Percentiles rank a stretch among this genome's conserved stretches.
Conservation (phyloP, 2,113 vertebrate species). For the Noctilio leporinus region DNA sequence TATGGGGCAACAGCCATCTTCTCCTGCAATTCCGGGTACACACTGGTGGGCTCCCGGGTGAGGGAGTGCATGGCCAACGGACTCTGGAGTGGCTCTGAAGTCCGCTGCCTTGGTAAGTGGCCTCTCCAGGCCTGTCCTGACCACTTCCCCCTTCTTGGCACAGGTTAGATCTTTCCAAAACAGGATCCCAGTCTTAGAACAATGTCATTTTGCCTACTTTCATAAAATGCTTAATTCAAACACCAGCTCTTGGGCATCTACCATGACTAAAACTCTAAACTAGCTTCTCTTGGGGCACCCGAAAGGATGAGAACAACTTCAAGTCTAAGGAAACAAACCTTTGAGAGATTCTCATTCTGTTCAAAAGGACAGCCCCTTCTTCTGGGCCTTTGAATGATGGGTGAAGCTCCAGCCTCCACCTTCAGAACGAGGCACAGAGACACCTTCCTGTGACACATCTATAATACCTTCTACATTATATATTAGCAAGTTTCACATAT, state of each 20-base stretch:
- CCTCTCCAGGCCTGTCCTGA: neutral
- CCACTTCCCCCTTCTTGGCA: neutral
- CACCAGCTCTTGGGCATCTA: neutral
- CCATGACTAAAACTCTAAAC: neutral
- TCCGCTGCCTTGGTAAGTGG: conserved; percentile 91
- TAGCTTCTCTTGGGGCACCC: neutral
- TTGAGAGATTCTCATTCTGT: neutral
- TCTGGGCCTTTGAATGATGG: neutral
- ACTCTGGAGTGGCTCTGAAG: conserved; percentile 95
- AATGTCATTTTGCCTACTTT: neutral
- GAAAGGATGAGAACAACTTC: neutral
- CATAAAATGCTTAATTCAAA: neutral
- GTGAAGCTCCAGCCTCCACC: neutral
- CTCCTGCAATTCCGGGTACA: conserved; percentile 97
- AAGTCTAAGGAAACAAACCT: neutral
- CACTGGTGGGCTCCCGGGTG: conserved; percentile 93
- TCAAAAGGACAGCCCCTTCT: neutral
- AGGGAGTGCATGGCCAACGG: conserved; percentile 97
- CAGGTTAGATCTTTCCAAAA: neutral
- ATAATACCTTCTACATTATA: neutral
- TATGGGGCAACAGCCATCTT: conserved; percentile 97
- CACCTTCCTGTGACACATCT: neutral
- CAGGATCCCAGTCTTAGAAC: neutral
- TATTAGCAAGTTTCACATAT: neutral
- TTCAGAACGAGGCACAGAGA: neutral